These are phyloP conservation scores for Clamator glandarius DNA, from an alignment of 2,797 vertebrate species.

Conservation along the genomic window DNA sequence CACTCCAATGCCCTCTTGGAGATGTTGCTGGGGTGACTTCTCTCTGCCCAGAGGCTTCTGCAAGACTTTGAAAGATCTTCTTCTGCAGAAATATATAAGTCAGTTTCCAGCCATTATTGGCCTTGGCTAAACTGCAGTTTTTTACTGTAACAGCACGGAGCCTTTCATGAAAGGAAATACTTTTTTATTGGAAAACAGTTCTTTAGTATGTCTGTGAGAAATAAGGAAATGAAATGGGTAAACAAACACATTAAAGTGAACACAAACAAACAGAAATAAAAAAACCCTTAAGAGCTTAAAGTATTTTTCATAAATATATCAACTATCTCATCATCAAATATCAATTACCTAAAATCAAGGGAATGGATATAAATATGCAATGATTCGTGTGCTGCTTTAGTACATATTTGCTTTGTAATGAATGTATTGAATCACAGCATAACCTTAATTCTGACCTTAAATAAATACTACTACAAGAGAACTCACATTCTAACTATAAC, in stretches of 20 bases:
- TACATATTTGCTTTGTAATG: background rate
- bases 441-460: conserved; percentile 19
- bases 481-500: background rate
- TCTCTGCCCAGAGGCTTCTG: background rate
- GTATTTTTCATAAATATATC: background rate
- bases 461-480: background rate
- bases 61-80: background rate
- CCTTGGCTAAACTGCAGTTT: background rate
- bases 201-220: background rate
- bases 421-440: background rate
- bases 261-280: background rate
- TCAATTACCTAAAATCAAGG: conserved; percentile 17
- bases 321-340: background rate
- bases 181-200: background rate
- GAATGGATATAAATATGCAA: background rate
- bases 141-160: background rate
- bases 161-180: background rate
- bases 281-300: background rate
- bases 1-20: accelerated
- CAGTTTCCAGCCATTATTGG: background rate
- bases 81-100: background rate
- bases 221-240: background rate
- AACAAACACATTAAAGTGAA: background rate
- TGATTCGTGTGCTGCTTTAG: background rate
- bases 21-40: background rate